These are phyloP conservation scores for Melieria picta DNA, from an alignment of 2,888 invertebrate genomes.

Conservation along the genomic window DNA sequence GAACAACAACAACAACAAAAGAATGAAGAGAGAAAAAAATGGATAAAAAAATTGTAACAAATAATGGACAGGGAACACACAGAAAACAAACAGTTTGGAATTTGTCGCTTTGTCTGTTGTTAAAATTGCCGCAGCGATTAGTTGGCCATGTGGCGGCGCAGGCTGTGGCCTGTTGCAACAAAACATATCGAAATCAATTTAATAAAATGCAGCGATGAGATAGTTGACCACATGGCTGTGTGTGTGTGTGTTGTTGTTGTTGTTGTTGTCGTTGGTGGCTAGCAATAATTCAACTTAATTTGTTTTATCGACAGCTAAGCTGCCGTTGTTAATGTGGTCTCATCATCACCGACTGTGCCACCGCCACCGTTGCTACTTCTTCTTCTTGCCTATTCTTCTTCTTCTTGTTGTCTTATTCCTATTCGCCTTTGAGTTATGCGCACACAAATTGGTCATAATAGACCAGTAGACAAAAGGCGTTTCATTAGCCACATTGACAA, in stretches of 20 bases:
- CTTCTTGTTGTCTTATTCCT: constrained; percentile 26
- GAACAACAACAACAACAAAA: background rate
- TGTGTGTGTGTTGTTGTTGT: constrained; percentile 10
- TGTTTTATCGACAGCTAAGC: constrained; percentile 34
- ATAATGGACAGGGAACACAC: constrained; percentile 30
- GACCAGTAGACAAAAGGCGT: constrained; percentile 45
- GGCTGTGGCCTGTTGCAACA: constrained; percentile 52
- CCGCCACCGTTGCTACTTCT: constrained; percentile 32
- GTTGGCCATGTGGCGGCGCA: background rate
- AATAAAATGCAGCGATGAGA: constrained; percentile 29
- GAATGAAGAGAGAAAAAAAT: background rate
- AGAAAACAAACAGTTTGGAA: constrained; percentile 6
- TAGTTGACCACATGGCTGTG: constrained; percentile 8
- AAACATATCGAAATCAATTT: constrained; percentile 50
- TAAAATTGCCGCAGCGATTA: constrained; percentile 13
- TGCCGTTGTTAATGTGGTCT: constrained; percentile 26
- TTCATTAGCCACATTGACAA: constrained; percentile 62
- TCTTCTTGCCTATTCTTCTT: constrained; percentile 42
- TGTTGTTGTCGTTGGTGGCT: background rate
- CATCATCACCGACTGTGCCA: constrained; percentile 2
- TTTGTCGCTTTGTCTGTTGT: constrained; percentile 26
- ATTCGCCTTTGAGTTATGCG: constrained; percentile 31
- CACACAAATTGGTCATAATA: constrained; percentile 33
- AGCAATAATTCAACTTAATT: constrained; percentile 33
- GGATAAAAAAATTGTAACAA: constrained; percentile 22